These are phyloP conservation scores for Psephotus haematonotus DNA, from an alignment of 2,113 vertebrate species.

Conservation along the genomic window DNA sequence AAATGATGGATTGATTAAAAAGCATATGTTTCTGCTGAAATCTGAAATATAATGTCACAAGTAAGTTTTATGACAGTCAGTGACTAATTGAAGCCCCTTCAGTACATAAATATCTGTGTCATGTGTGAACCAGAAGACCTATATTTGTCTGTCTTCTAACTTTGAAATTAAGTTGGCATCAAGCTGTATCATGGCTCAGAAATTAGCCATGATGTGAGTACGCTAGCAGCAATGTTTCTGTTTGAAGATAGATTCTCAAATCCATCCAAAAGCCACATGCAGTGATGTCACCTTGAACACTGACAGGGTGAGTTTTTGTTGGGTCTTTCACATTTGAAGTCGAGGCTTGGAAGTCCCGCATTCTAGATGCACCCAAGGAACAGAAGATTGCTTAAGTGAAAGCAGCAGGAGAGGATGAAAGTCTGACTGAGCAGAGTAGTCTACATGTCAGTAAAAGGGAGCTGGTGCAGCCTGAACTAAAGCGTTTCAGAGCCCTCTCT, in stretches of 20 bases:
- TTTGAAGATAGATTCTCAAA: slow-evolving; percentile 30
- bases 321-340: slow-evolving; percentile 5
- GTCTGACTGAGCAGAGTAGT: background rate
- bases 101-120: slow-evolving; percentile 30
- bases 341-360: background rate
- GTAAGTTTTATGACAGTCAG: background rate
- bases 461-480: background rate
- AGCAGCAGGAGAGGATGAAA: background rate
- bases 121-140: slow-evolving; percentile 56
- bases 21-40: slow-evolving; percentile 42
- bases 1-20: slow-evolving; percentile 60
- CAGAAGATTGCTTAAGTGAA: background rate
- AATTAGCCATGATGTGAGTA: slow-evolving; percentile 15
- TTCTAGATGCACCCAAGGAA: background rate
- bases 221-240: slow-evolving; percentile 28
- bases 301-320: slow-evolving; percentile 4
- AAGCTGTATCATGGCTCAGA: background rate
- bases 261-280: slow-evolving; percentile 14
- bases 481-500: background rate
- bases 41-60: slow-evolving; percentile 23
- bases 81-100: slow-evolving; percentile 25
- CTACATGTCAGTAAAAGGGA: background rate
- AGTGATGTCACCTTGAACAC: slow-evolving; percentile 37
- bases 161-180: slow-evolving; percentile 44
- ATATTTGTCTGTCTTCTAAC: slow-evolving; percentile 33